A percentile compares a stretch with the other conserved stretches of the same genome.
phyloP scores from a whole-genome alignment of 2,888 invertebrate genomes.

The Drosophila yooni region DNA sequence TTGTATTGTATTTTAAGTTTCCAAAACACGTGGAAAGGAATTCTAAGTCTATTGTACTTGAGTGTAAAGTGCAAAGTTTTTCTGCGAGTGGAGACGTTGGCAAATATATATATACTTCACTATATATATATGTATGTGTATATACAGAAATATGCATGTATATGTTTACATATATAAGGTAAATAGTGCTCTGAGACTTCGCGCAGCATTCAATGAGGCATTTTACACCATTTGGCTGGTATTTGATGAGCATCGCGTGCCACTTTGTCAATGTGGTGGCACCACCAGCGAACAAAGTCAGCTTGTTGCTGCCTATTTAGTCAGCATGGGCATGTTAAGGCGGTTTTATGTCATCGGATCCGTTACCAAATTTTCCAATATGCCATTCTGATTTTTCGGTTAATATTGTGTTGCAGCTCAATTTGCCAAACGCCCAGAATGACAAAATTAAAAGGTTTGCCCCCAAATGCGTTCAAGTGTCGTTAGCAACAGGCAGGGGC shows the following conservation, averaged over 20 bases:
- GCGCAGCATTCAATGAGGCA: constrained; percentile 74
- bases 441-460: constrained; percentile 43
- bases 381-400: constrained; percentile 58
- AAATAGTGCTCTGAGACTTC: constrained; percentile 60
- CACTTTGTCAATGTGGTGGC: constrained; percentile 42
- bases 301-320: constrained; percentile 67
- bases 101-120: not conserved
- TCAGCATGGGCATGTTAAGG: constrained; percentile 18
- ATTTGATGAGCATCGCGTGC: constrained; percentile 72
- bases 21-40: not conserved
- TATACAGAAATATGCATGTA: constrained; percentile 1
- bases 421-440: constrained; percentile 36
- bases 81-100: constrained; percentile 1
- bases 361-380: constrained; percentile 73
- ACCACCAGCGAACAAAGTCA: not conserved
- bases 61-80: not conserved
- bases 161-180: constrained; percentile 30
- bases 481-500: constrained; percentile 19
- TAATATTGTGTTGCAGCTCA: constrained; percentile 39
- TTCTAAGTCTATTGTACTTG: not conserved
- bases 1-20: not conserved
- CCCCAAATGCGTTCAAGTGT: constrained; percentile 6
- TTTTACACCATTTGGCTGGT: constrained; percentile 77
- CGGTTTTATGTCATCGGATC: constrained; percentile 74
- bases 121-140: not conserved